Evolutionary conservation across 1,140 invertebrate species (phyloP), one percentile per base, ranked within the genome.

Genomic region (Cheumatopsyche charites): DNA sequence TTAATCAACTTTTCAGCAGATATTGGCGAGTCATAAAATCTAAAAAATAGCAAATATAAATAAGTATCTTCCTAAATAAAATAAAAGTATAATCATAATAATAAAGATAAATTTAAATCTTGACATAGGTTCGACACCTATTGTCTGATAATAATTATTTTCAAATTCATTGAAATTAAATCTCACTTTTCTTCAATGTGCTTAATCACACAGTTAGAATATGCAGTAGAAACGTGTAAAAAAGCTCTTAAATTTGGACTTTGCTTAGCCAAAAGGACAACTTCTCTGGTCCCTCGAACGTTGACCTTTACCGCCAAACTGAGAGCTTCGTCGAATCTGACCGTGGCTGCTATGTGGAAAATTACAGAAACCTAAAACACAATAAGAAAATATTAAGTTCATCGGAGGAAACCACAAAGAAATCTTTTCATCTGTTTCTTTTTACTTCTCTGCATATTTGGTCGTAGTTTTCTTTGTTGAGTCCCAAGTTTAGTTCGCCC

Each of bases 21-120:
- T 17, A 91, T 84, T 0, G 87, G 84, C n/a, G 90, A 86, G 3
- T 88, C 87, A 80, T 97, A 96, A 75, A 96, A 89, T 43, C 74
- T 76, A 17, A 2, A 70, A 75, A 61, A 9, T 11, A 65, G 52
- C 1, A 66, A 66, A 41, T n/a, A n/a, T n/a, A n/a, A n/a, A n/a
- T n/a, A n/a, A n/a, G n/a, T n/a, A n/a, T n/a, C n/a, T 25, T 62
- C 3, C 17, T n/a, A n/a, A n/a, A n/a, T 43, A 9, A 43, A 43
- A 43, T 43, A n/a, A n/a, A n/a, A n/a, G n/a, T n/a, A n/a, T n/a
- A n/a, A n/a, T n/a, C n/a, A n/a, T n/a, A n/a, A n/a, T n/a, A n/a
- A n/a, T n/a, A n/a, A n/a, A n/a, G n/a, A n/a, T n/a, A n/a, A n/a
- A n/a, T n/a, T n/a, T n/a, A n/a, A n/a, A n/a, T n/a, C n/a, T n/a